Percentiles rank a stretch among this genome's conserved stretches.
These are phyloP conservation scores for Clarias fuscus DNA, from an alignment of 2,797 vertebrate genomes.

Conservation along the genomic window DNA sequence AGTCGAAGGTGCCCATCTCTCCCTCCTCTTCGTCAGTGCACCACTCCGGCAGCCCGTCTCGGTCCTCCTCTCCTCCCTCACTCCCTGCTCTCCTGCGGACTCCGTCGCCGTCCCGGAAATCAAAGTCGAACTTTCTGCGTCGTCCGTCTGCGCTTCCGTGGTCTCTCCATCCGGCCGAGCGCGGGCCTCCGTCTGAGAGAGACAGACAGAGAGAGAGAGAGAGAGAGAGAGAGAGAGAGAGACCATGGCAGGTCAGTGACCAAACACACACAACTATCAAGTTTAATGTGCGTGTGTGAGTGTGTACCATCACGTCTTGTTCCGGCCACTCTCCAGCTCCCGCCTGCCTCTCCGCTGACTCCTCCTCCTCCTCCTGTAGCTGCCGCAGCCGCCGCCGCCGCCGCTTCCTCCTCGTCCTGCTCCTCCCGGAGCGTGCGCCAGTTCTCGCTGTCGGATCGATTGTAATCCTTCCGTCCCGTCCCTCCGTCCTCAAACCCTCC, in stretches of 20 bases:
- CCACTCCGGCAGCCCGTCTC: slow-evolving; percentile 90
- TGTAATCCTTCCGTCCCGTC: slow-evolving; percentile 79
- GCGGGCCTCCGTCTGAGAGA: slow-evolving; percentile 79
- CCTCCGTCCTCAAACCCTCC: slow-evolving; percentile 81
- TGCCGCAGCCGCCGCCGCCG: slow-evolving; percentile 71
- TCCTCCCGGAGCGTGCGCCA: slow-evolving; percentile 90
- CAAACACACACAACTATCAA: background rate
- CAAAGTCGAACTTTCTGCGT: slow-evolving; percentile 87
- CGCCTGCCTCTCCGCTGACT: slow-evolving; percentile 69
- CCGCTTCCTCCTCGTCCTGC: slow-evolving; percentile 79
- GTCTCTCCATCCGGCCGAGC: slow-evolving; percentile 91
- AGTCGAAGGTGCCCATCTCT: slow-evolving; percentile 92
- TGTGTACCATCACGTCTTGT: slow-evolving; percentile 76
- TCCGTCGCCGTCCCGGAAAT: slow-evolving; percentile 79
- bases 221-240: slow-evolving; percentile 26
- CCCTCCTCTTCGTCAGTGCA: slow-evolving; percentile 89
- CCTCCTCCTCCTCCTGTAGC: slow-evolving; percentile 42
- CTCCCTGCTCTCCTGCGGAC: slow-evolving; percentile 77
- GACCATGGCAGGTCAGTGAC: too few relatives aligned
- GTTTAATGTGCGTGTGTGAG: too few relatives aligned
- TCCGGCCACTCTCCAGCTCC: slow-evolving; percentile 79
- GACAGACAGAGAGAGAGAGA: slow-evolving; percentile 39
- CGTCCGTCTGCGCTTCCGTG: slow-evolving; percentile 76
- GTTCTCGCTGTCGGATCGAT: slow-evolving; percentile 91
- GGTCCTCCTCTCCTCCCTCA: slow-evolving; percentile 82